Conservation (phyloP, 1,140 invertebrate species). For the Patella vulgata region DNA sequence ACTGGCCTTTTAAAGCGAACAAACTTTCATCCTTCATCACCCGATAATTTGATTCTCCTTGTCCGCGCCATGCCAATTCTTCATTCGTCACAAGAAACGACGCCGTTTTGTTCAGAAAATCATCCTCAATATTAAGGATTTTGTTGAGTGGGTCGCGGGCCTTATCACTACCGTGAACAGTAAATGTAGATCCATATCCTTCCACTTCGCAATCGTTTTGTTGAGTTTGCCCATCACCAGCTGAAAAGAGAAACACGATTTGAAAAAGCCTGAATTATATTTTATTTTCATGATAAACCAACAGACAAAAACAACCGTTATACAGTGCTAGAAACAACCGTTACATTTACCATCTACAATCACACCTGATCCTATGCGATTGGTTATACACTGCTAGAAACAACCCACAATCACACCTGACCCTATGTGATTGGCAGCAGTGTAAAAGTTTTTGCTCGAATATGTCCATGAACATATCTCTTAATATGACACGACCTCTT, state of each 20-base stretch:
- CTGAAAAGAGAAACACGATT: conserved; percentile 19
- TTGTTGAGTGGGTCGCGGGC: conserved; percentile 9
- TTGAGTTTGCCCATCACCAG: conserved; percentile 24
- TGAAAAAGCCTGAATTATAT: too few species aligned
- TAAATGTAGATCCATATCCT: conserved; percentile 15
- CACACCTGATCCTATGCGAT: too few species aligned
- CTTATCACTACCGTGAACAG: conserved; percentile 29
- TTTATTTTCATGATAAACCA: too few species aligned
- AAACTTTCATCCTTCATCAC: conserved; percentile 13
- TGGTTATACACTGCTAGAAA: too few species aligned
- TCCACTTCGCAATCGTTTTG: conserved; percentile 31
- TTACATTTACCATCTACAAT: too few species aligned
- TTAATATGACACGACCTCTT: too few species aligned
- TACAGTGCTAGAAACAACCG: too few species aligned
- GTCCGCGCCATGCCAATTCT: conserved; percentile 10
- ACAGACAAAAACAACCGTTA: too few species aligned
- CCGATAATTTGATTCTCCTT: conserved; percentile 1
- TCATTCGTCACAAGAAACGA: conserved; percentile 24
- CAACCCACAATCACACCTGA: too few species aligned
- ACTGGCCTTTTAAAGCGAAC: conserved; percentile 26
- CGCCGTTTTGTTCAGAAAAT: conserved; percentile 13
- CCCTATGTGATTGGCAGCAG: too few species aligned
- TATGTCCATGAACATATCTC: too few species aligned
- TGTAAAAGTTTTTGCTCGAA: too few species aligned
- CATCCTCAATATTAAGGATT: not conserved